Evolutionary conservation across 2,797 vertebrate genomes (phyloP).

Genomic region (Oreochromis mossambicus): DNA sequence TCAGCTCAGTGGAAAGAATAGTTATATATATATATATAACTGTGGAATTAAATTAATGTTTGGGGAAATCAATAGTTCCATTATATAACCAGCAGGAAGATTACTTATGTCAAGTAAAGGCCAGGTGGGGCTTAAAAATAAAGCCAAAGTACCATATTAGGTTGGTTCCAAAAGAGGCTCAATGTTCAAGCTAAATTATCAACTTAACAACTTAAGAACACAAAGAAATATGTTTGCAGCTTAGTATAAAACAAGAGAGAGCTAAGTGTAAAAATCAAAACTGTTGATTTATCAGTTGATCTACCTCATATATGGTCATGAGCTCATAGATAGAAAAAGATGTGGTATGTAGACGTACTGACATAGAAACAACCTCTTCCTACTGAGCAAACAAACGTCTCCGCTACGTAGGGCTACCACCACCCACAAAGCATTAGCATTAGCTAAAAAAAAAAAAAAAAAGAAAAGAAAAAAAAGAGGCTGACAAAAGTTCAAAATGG

Average conservation of each 20-base stretch:
- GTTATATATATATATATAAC: background rate
- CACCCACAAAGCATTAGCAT: background rate
- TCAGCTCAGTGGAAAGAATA: background rate
- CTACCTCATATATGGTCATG: background rate
- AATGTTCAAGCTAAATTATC: background rate
- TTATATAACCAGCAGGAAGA: background rate
- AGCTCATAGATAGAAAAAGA: background rate
- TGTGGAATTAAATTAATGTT: background rate
- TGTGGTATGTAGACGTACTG: background rate
- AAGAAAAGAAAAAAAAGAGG: background rate
- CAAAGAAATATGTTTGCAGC: background rate
- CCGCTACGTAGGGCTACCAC: background rate
- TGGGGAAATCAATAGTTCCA: background rate
- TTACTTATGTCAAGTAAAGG: background rate
- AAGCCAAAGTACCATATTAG: background rate
- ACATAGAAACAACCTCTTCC: background rate
- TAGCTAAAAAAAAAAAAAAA: background rate
- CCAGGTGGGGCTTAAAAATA: background rate
- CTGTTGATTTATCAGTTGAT: background rate
- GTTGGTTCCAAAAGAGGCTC: background rate
- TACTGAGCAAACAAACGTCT: background rate
- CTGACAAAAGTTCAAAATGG: background rate
- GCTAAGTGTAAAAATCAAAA: background rate
- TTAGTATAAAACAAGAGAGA: background rate
- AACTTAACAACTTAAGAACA: background rate